Percentiles rank a stretch among this genome's conserved stretches.
Conservation (phyloP, 2,888 invertebrate species). For the Lycophotia porphyrea region DNA sequence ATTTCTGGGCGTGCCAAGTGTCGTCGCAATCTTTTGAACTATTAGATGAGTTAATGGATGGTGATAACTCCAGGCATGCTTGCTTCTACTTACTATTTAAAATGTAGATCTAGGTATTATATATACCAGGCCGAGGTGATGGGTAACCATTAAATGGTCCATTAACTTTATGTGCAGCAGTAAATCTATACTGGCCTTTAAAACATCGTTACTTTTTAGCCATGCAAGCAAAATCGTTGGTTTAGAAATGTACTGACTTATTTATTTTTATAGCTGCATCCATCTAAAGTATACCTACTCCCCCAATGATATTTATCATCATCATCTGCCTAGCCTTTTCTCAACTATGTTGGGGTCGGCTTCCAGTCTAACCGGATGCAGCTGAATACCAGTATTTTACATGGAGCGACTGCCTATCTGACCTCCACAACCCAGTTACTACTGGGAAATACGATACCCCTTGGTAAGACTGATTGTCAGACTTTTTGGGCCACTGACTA, state of each 20-base stretch:
- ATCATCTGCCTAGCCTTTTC: too few relatives aligned
- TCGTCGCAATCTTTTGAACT: neutral
- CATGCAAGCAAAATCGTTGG: neutral
- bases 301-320: neutral
- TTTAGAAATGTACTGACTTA: neutral
- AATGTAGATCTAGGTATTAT: neutral
- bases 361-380: too few relatives aligned
- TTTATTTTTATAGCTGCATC: neutral
- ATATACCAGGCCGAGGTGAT: neutral
- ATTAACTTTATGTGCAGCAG: slow-evolving; percentile 17
- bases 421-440: too few relatives aligned
- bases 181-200: slow-evolving; percentile 27
- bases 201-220: slow-evolving; percentile 13
- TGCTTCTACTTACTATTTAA: neutral
- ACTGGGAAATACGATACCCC: too few relatives aligned
- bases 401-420: too few relatives aligned
- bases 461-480: too few relatives aligned
- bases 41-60: neutral
- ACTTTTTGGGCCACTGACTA: too few relatives aligned
- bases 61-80: neutral
- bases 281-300: neutral
- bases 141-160: slow-evolving; percentile 13
- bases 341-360: too few relatives aligned
- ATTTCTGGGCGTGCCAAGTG: too few relatives aligned
- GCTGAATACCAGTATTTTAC: too few relatives aligned